Evolutionary conservation across 2,113 vertebrate species (phyloP).

Genomic region (Neofelis nebulosa): DNA sequence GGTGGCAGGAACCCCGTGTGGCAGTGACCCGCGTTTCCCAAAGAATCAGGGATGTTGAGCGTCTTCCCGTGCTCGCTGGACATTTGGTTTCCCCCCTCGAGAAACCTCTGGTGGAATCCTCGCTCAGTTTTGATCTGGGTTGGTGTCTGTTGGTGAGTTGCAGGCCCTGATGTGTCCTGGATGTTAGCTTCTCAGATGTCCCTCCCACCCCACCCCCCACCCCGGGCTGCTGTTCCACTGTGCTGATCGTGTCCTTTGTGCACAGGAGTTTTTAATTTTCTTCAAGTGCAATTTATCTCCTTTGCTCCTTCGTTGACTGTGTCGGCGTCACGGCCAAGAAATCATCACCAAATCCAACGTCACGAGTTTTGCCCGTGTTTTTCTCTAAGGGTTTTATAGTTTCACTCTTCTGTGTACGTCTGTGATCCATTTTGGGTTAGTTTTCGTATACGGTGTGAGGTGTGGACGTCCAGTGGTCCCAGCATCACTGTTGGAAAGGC

Average conservation of each 20-base stretch:
- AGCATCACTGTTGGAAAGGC: no score
- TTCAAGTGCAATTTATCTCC: not conserved
- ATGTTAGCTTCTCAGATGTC: not conserved
- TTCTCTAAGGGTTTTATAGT: not conserved
- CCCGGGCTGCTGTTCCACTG: not conserved
- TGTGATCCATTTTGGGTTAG: not conserved
- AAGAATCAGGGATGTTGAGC: accelerated
- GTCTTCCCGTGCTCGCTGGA: not conserved
- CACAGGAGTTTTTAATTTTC: not conserved
- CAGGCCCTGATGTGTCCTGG: not conserved
- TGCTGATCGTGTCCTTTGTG: not conserved
- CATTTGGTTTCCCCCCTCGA: not conserved
- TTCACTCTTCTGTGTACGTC: not conserved
- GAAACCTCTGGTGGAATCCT: not conserved
- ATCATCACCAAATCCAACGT: not conserved
- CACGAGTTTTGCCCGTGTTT: not conserved
- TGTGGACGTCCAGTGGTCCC: not conserved
- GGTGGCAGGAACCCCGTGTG: not conserved
- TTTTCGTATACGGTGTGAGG: not conserved
- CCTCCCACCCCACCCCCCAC: not conserved
- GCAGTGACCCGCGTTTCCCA: no score
- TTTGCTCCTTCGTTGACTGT: not conserved
- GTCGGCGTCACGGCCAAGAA: not conserved
- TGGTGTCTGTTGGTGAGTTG: not conserved
- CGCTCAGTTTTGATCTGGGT: not conserved